Evolutionary conservation across 2,888 invertebrate genomes (phyloP), one percentile per base, ranked within the genome.

Genomic region (Zaprionus lineosus): DNA sequence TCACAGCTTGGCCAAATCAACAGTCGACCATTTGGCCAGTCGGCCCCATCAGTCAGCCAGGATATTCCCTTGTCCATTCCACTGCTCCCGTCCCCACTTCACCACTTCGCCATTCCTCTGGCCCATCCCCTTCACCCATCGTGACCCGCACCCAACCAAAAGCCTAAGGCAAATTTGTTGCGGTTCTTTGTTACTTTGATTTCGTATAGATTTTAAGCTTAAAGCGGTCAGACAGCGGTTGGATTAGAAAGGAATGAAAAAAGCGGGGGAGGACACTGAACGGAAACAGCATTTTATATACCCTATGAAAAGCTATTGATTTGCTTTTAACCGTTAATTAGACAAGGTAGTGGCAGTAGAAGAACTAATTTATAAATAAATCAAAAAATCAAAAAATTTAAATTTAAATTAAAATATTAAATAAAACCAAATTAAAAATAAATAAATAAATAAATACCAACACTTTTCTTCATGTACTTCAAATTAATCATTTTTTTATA

Each of bases 121-220:
- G n/a, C n/a, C n/a, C n/a, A n/a, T n/a, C n/a, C n/a, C n/a, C n/a
- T n/a, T n/a, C n/a, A n/a, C n/a, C n/a, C n/a, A n/a, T n/a, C n/a
- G n/a, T n/a, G n/a, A n/a, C 21, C 46, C 41, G 21, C 26, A 33
- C 51, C 46, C 40, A 50, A 41, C 47, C 48, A 31, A 34, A 47
- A 57, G 74, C 83, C 82, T 74, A 64, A 74, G 76, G 83, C 75
- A 83, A 76, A 77, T 77, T 79, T 84, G 68, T 83, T 79, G 84
- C 70, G 81, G 84, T 79, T 83, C 78, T 66, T 84, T 75, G 68
- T 71, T 64, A 75, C 84, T 81, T 81, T 84, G 81, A 81, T 81
- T 81, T 84, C 41, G 53, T 62, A 72, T 63, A 70, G 76, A 83
- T 75, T 74, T 81, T 39, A 37, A 71, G 81, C 74, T 79, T 83